Evolutionary conservation across 1,140 invertebrate genomes (phyloP).

Genomic region (Helicoverpa armigera): DNA sequence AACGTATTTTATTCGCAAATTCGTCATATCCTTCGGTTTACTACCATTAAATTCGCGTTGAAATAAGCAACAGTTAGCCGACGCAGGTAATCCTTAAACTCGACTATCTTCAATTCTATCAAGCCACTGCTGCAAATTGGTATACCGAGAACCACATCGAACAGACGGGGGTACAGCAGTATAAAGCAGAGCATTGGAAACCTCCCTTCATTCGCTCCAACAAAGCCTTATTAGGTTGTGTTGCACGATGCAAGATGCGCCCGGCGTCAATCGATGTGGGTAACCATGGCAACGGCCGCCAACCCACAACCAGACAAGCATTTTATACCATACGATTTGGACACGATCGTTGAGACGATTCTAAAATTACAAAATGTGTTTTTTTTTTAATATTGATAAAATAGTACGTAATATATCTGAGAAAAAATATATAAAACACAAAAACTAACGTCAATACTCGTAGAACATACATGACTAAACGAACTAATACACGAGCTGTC

Average conservation of each 20-base stretch:
- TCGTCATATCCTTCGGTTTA: no score
- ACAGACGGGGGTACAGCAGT: neutral
- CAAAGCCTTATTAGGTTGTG: conserved; percentile 72
- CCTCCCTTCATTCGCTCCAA: conserved; percentile 3
- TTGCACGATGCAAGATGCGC: conserved; percentile 79
- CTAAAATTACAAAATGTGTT: neutral
- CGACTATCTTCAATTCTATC: neutral
- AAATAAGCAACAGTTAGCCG: no score
- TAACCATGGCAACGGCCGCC: conserved; percentile 74
- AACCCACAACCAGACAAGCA: conserved; percentile 51
- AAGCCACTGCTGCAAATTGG: neutral
- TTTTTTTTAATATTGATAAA: neutral
- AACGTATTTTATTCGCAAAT: no score
- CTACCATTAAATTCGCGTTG: no score
- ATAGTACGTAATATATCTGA: no score
- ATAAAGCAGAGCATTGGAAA: neutral
- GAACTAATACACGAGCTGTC: no score
- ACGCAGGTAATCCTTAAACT: no score
- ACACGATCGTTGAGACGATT: conserved; percentile 6
- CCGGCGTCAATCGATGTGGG: conserved; percentile 76
- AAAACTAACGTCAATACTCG: no score
- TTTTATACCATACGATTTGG: conserved; percentile 55
- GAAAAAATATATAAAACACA: no score
- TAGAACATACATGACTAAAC: no score
- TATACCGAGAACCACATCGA: neutral